A percentile compares a stretch with the other conserved stretches of the same genome.
phyloP scores from a whole-genome alignment of 35 echinoderm and acorn worm species.

The Lytechinus variegatus region DNA sequence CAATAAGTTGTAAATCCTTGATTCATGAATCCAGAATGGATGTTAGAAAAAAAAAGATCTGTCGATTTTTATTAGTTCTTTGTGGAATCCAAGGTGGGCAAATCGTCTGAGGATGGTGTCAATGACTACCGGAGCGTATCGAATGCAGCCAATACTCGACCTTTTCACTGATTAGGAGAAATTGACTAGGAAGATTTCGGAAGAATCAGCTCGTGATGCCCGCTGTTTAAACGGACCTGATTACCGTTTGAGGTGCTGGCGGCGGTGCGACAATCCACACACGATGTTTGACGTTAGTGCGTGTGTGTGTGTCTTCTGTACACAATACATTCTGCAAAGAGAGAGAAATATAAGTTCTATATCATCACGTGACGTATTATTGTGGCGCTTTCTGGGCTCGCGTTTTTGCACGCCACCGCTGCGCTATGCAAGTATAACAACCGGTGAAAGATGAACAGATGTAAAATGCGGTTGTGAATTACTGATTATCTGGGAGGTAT shows the following conservation, averaged over 20 bases:
- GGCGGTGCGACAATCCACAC: not conserved
- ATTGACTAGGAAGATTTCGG: not conserved
- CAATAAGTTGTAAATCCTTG: not conserved
- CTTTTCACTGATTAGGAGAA: not conserved
- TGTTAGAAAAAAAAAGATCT: not conserved
- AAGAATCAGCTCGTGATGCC: not conserved
- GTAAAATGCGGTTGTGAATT: not conserved
- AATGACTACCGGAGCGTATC: not conserved
- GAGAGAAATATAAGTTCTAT: not conserved
- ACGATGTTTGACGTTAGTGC: not conserved
- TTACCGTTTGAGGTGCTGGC: constrained; percentile 14
- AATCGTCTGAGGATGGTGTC: not conserved
- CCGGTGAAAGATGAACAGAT: not conserved
- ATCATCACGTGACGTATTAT: not conserved
- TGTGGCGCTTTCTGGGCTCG: not conserved
- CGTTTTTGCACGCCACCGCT: not conserved
- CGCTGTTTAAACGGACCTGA: not conserved
- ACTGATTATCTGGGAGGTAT: not conserved
- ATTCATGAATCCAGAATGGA: not conserved
- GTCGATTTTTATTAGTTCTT: not conserved
- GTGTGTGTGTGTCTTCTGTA: constrained; percentile 15
- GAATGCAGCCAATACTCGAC: not conserved
- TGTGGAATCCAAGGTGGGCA: not conserved
- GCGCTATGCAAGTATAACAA: not conserved
- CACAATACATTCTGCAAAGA: not conserved